Base-by-base conservation (phyloP, 1,140 invertebrate species). In the Glomeris maerens region DNA sequence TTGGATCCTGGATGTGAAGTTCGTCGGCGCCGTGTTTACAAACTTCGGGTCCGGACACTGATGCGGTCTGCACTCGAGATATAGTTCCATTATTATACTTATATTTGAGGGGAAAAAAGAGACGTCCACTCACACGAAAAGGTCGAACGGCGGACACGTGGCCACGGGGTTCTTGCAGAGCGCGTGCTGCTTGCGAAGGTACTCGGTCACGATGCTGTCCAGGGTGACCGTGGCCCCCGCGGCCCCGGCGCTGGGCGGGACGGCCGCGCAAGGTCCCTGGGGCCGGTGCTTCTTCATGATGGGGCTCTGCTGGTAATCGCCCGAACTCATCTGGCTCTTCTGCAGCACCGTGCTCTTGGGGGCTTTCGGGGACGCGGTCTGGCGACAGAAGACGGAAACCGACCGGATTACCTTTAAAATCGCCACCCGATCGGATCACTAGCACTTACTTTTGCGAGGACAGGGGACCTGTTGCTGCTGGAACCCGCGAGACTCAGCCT, bases 101-200 rank as follows among this genome's bases (percentile, higher is more conserved):
- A 23, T 27, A 13, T 36, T 31, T 46, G 7, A 31, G 14, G 4
- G 4, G 13, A 46, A 27, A 31, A 27, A 17, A 26, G 29, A 46
- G 4, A 7, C 13, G 1, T 23, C 38, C 26, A 50, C 48, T 48
- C 40, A 58, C 58, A 59, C 47, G 56, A 88, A 84, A 27, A 92
- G 70, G 68, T 90, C 87, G 60, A 92, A 91, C 63, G 87, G 83
- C 10, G 87, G 86, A 68, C 85, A 90, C 0, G 84, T 90, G 23
- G 83, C 83, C 74, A 90, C 87, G 2, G 86, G 86, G 69, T 89
- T 89, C 73, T 87, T 88, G 70, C 87, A 91, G 2, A 89, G 67
- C n/a, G 86, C 81, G 66, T 91, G 87, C 66, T 98, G 93, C 71
- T 95, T 93, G 38, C 88, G 84, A 31, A 96, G 74, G 70, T 95